phyloP scores from a whole-genome alignment of 2,797 vertebrate genomes.

The Rhinophrynus dorsalis region DNA sequence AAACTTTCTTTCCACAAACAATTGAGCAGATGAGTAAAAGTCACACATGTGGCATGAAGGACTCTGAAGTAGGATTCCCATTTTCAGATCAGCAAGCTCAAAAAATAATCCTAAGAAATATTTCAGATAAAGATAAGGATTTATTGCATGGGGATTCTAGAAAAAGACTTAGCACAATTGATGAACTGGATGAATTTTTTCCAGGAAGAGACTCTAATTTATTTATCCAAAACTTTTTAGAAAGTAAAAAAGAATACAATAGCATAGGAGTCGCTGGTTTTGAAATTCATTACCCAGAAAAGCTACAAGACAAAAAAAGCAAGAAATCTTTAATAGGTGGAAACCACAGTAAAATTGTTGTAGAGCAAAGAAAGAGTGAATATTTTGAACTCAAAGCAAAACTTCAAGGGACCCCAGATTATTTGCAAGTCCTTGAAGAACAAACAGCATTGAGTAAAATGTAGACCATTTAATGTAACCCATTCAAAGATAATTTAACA shows the following conservation, averaged over 20 bases:
- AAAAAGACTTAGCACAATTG: constrained; percentile 97
- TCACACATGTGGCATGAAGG: constrained; percentile 91
- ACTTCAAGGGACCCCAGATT: constrained; percentile 96
- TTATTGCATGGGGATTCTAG: constrained; percentile 85
- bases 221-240: constrained; percentile 95
- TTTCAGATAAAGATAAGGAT: constrained; percentile 89
- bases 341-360: constrained; percentile 96
- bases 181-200: constrained; percentile 94
- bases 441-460: constrained; percentile 98
- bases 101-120: constrained; percentile 87
- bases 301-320: constrained; percentile 90
- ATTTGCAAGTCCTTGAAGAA: constrained; percentile 98
- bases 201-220: constrained; percentile 92
- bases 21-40: constrained; percentile 98
- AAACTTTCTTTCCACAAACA: constrained; percentile 95
- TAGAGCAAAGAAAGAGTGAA: constrained; percentile 96
- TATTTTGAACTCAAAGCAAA: constrained; percentile 98
- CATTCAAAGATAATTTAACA: constrained; percentile 75
- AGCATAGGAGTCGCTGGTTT: constrained; percentile 97
- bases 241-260: constrained; percentile 95
- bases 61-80: constrained; percentile 85
- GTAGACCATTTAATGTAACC: constrained; percentile 76
- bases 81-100: constrained; percentile 90
- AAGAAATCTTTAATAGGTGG: constrained; percentile 97
- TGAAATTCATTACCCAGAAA: constrained; percentile 96